Base-by-base conservation (phyloP, 2,888 invertebrate species). In the Trisateles emortualis region DNA sequence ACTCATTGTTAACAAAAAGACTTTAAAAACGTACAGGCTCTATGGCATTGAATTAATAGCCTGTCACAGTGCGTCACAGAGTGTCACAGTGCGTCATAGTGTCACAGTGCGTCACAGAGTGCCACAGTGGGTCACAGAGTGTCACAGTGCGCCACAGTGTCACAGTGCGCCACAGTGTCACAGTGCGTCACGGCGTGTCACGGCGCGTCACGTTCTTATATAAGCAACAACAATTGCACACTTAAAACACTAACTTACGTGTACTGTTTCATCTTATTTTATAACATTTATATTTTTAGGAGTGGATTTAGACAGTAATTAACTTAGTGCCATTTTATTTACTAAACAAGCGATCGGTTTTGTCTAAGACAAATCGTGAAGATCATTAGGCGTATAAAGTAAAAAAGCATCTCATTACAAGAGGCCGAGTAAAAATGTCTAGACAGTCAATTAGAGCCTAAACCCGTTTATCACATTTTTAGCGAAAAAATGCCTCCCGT, bases 251-350 rank as follows among this genome's bases (percentile, higher is more conserved):
- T 71, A 80, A 75, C 87, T 87, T 88, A 88, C 70, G 64, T 80
- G 79, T 85, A 86, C 84, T 83, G 83, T 83, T 83, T 81, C 68
- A 80, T 71, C 82, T 84, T 85, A 85, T 76, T 63, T 68, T 72
- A 75, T 73, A 79, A 76, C 76, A 74, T 83, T 81, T 68, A 79
- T 74, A 77, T 74, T 78, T 8, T 81, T 81, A 86, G 86, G 86
- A 88, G 87, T 81, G 90, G 90, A 88, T 91, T 90, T 86, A 90
- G 90, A 86, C 90, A 86, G 71, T 87, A 90, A 90, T 88, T 82
- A 87, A 87, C 86, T 83, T 85, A 86, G 78, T 81, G 81, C 75
- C 81, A 81, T 64, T 68, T 64, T 57, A 62, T 52, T 52, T 40
- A 69, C 59, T 72, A 62, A 69, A 68, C 68, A 72, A 72, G 65